Percentiles rank a stretch among this genome's conserved stretches.
These are phyloP conservation scores for Fragum fragum DNA, from an alignment of 2,888 invertebrate genomes.

Conservation along the genomic window DNA sequence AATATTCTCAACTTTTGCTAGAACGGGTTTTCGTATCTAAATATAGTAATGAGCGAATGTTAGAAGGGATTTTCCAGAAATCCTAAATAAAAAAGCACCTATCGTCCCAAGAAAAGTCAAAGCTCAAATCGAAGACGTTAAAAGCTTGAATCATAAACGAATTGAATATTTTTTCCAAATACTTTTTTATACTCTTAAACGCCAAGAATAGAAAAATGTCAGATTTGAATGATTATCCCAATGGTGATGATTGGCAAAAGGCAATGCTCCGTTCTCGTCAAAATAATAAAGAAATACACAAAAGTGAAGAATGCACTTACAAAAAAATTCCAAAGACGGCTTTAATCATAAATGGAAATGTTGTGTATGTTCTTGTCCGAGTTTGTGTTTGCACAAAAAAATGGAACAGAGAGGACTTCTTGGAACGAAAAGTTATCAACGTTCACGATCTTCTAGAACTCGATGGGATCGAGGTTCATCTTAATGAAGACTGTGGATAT, in stretches of 20 bases:
- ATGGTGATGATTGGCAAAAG: neutral
- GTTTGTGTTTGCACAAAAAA: slow-evolving; percentile 1
- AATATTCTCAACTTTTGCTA: too few species aligned
- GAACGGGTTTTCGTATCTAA: too few species aligned
- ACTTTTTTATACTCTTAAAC: too few species aligned
- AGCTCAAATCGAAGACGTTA: too few species aligned
- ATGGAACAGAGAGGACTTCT: neutral
- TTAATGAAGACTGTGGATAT: neutral
- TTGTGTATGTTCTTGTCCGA: neutral
- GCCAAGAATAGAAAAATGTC: neutral
- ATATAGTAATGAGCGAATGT: too few species aligned
- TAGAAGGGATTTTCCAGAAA: too few species aligned
- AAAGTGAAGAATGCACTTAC: neutral
- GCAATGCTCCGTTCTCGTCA: neutral
- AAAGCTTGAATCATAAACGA: too few species aligned
- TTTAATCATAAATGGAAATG: neutral
- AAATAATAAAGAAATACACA: slow-evolving; percentile 1
- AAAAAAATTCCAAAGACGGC: neutral
- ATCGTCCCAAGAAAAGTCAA: too few species aligned
- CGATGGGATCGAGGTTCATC: slow-evolving; percentile 18
- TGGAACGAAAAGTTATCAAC: slow-evolving; percentile 3
- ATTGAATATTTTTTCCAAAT: too few species aligned
- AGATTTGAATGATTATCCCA: slow-evolving; percentile 1
- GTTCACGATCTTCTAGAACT: neutral
- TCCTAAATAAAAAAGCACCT: too few species aligned